phyloP scores from a whole-genome alignment of 2,797 vertebrate genomes.

The Nasua narica region DNA sequence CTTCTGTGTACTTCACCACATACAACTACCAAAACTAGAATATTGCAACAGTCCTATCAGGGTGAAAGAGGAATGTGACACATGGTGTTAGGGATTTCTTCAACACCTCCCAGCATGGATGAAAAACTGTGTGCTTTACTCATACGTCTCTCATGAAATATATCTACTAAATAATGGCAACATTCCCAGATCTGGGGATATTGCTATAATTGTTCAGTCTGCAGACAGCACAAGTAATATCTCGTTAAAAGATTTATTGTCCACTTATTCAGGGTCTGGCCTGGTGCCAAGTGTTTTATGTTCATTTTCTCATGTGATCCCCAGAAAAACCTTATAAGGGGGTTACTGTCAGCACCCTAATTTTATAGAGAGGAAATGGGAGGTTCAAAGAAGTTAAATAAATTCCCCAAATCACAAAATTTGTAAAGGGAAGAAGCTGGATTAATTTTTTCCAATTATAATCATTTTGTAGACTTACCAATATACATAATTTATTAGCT shows the following conservation, averaged over 20 bases:
- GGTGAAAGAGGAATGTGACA: background rate
- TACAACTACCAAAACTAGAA: background rate
- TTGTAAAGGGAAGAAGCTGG: constrained; percentile 61
- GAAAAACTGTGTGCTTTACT: background rate
- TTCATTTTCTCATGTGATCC: background rate
- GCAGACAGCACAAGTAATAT: background rate
- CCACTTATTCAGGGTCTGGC: background rate
- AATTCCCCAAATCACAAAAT: constrained; percentile 40
- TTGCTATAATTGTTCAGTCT: background rate
- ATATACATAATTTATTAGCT: background rate
- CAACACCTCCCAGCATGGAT: background rate
- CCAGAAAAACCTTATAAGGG: background rate
- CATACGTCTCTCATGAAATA: background rate
- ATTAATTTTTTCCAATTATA: background rate
- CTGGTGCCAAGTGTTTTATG: background rate
- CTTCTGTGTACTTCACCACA: background rate
- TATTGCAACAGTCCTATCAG: background rate
- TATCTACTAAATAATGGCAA: background rate
- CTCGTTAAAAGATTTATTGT: background rate
- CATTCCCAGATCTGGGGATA: background rate
- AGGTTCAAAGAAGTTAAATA: constrained; percentile 12
- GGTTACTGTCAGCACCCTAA: background rate
- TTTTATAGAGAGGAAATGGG: background rate
- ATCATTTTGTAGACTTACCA: background rate
- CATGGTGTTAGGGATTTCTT: background rate